A percentile compares a stretch with the other conserved stretches of the same genome.
Evolutionary conservation across 2,113 vertebrate species (phyloP).

Genomic region (Galemys pyrenaicus): DNA sequence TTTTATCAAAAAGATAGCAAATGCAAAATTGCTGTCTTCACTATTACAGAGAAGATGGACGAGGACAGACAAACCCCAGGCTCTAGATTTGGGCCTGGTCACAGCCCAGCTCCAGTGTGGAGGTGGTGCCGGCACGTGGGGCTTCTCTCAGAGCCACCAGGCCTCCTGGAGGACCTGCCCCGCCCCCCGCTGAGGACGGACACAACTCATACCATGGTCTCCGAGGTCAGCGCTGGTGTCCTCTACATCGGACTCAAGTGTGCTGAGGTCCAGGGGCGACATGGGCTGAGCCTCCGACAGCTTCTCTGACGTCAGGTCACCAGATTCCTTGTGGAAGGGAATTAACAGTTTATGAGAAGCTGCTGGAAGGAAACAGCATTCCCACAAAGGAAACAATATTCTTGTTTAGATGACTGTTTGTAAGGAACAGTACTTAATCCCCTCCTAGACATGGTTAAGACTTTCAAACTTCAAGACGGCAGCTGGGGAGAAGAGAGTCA

Average conservation of each 20-base stretch:
- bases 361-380: neutral
- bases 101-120: neutral
- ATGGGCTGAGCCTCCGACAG: conserved; percentile 69
- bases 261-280: neutral
- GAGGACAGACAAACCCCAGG: neutral
- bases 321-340: conserved; percentile 80
- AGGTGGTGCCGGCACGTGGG: neutral
- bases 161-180: neutral
- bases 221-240: conserved; percentile 63
- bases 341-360: conserved; percentile 48
- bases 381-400: neutral
- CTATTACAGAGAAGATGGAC: neutral
- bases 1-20: neutral
- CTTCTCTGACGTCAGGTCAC: conserved; percentile 59
- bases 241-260: conserved; percentile 51
- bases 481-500: neutral
- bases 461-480: neutral
- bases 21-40: neutral
- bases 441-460: neutral
- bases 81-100: neutral
- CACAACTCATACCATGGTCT: conserved; percentile 80
- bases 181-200: neutral
- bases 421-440: neutral
- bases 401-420: neutral
- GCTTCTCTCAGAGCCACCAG: neutral